Base-by-base conservation (phyloP, 2,888 invertebrate genomes). In the Polylopha cassiicola region DNA sequence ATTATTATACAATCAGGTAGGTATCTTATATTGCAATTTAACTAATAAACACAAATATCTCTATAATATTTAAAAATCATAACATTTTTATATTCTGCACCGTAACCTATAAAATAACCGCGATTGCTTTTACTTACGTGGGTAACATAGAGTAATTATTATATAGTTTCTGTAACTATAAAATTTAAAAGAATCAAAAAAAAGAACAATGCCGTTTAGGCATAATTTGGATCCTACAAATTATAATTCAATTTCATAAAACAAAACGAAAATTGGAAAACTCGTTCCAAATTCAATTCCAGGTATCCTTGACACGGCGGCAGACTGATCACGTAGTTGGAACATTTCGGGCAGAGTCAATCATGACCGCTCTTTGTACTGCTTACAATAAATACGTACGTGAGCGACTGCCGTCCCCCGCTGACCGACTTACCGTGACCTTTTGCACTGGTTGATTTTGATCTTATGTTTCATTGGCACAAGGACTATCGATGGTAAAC, bases 371-470 rank as follows among this genome's bases (percentile, higher is more conserved):
- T 50, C 64, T 61, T 62, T 58, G 59, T 63, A 41, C 46, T 58
- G 48, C 60, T 58, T 59, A 61, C 62, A 67, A 63, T 62, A 55
- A 49, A 45, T 47, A 49, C 48, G 58, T 68, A 73, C 72, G 73
- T 72, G 71, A 61, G 50, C 27, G 50, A 53, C 69, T 61, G 61
- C 68, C 58, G 68, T 56, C 58, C 58, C 61, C 58, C 50, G 47
- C 47, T 58, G 71, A 56, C 68, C 67, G 48, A 69, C 54, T 66
- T 67, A 55, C 59, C 55, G 53, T 67, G 65, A 68, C 69, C 69
- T 70, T 67, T 68, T 34, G 43, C 44, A 56, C 41, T 36, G 16
- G 60, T 58, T 51, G 46, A 56, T 61, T 58, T 56, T 54, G 46
- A 55, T 51, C 39, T 43, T 27, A 46, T 37, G 43, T 39, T 43